Evolutionary conservation across 2,797 vertebrate genomes (phyloP).

Genomic region (Labroides dimidiatus): DNA sequence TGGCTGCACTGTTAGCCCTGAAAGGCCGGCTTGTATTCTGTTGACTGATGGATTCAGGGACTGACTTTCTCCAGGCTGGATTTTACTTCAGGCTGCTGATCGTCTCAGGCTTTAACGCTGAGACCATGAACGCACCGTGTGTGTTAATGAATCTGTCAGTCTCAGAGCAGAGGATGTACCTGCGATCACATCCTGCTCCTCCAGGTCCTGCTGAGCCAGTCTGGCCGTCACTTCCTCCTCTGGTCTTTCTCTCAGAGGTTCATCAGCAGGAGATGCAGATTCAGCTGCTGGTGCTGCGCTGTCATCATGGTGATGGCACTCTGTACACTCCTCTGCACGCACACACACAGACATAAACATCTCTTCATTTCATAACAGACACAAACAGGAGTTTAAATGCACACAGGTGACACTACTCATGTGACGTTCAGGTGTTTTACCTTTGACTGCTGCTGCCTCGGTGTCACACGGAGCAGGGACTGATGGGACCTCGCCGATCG

Average conservation of each 20-base stretch:
- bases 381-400: background rate
- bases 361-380: background rate
- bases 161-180: conserved; percentile 68
- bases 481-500: conserved; percentile 89
- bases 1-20: no score
- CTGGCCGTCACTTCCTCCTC: conserved; percentile 91
- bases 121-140: no score
- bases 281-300: conserved; percentile 1
- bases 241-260: conserved; percentile 86
- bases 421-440: conserved; percentile 54
- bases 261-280: background rate
- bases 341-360: background rate
- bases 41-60: no score
- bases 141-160: no score
- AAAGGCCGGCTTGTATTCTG: no score
- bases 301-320: conserved; percentile 57
- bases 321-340: conserved; percentile 69
- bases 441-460: conserved; percentile 69
- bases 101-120: no score
- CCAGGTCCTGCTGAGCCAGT: conserved; percentile 89
- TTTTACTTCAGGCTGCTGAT: no score
- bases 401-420: background rate
- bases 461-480: conserved; percentile 91
- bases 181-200: conserved; percentile 85
- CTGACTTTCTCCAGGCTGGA: no score